Evolutionary conservation across 2,888 invertebrate species (phyloP), one percentile per base, ranked within the genome.

Genomic region (Drosophila subquinaria): DNA sequence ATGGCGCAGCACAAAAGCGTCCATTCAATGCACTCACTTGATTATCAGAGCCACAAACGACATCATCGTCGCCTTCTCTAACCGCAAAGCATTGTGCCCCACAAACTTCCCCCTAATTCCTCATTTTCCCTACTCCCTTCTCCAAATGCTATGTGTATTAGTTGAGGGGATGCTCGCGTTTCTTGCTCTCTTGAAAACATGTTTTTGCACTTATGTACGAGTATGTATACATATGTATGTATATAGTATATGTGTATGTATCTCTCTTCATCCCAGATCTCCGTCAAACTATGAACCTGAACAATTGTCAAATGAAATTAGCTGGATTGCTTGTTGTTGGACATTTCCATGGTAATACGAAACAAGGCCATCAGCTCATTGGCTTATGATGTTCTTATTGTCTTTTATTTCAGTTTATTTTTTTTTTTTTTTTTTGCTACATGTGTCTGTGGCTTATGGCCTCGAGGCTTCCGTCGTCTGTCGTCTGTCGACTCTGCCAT

Each of bases 281-380:
- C 45, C 40, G 42, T 57, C 40, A 66, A 69, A 63, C 76, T 47
- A 60, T 59, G 61, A 59, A 68, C 38, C 84, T 70, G 63, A 72
- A 70, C 70, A 66, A 82, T 82, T 89, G 85, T 88, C 82, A 89
- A 88, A 75, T 76, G 79, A 85, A 88, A 89, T 89, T 85, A 85
- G 89, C 69, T 79, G 70, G 69, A 75, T 82, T 69, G 69, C 53
- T 73, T 71, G 69, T 53, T 73, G 62, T 60, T 73, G 61, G 57
- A 36, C 63, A 52, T 64, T 64, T 64, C 35, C 57, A 56, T 64
- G 47, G 56, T 38, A 5, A 36, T 40, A 33, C 52, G 47, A 50
- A 51, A 78, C 74, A 77, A 72, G 80, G 65, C 81, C 69, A 68
- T 11, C 68, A 59, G 79, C 81, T 77, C 81, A 70, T 70, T 75